Evolutionary conservation across 2,113 vertebrate species (phyloP).

Genomic region (Hippocampus abdominalis): DNA sequence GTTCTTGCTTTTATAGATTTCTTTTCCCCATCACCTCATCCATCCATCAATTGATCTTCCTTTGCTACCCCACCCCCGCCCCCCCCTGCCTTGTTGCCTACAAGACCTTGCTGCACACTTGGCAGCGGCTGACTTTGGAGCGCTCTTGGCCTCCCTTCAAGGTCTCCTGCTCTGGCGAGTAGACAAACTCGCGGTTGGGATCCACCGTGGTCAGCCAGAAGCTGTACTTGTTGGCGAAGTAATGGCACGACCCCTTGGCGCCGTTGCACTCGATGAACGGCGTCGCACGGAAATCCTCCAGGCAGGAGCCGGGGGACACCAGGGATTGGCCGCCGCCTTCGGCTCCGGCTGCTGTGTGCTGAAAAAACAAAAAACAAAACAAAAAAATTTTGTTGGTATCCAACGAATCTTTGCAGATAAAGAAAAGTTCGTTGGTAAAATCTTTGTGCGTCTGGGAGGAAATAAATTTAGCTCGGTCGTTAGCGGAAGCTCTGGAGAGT

Average conservation of each 20-base stretch:
- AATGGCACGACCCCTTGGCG: constrained; percentile 86
- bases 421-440: too few species aligned
- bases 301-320: constrained; percentile 90
- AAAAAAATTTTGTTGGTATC: neutral
- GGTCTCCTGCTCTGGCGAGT: constrained; percentile 72
- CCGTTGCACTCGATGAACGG: constrained; percentile 97
- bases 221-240: constrained; percentile 95
- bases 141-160: constrained; percentile 86
- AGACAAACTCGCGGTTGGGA: constrained; percentile 74
- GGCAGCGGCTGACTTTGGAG: constrained; percentile 86
- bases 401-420: too few species aligned
- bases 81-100: constrained; percentile 59
- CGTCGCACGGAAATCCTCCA: constrained; percentile 91
- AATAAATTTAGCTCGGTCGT: neutral
- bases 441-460: too few species aligned
- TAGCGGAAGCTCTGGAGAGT: neutral
- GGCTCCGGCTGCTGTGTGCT: constrained; percentile 89
- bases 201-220: constrained; percentile 92
- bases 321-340: constrained; percentile 93
- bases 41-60: constrained; percentile 9
- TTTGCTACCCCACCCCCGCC: constrained; percentile 7
- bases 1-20: constrained; percentile 32
- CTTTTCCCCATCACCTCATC: constrained; percentile 6
- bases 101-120: constrained; percentile 94
- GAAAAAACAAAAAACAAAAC: constrained; percentile 33